phyloP scores from a whole-genome alignment of 2,888 invertebrate species.

The Invenusta paracnida region DNA sequence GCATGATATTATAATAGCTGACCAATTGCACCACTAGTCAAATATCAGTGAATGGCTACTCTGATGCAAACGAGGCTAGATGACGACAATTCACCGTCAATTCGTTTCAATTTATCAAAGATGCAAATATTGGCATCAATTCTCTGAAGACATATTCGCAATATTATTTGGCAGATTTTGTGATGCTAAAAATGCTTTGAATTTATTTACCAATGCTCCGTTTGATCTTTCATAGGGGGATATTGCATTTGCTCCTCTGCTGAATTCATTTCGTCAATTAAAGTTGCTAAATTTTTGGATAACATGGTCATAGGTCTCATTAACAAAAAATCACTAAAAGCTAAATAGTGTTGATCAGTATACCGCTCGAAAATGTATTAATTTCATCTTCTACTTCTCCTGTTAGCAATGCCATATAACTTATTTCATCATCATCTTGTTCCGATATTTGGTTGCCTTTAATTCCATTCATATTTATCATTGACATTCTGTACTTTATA shows the following conservation, averaged over 20 bases:
- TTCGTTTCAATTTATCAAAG: not conserved
- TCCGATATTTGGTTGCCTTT: not conserved
- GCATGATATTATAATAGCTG: not conserved
- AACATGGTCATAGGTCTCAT: too few relatives aligned
- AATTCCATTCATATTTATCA: not conserved
- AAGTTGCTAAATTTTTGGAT: not conserved
- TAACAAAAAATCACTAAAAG: not conserved
- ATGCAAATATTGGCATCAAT: not conserved
- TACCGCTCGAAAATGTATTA: not conserved
- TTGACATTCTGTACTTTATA: not conserved
- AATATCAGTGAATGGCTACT: not conserved
- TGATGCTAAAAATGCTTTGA: not conserved
- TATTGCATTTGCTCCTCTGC: not conserved
- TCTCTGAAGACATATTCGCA: not conserved
- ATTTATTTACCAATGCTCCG: not conserved
- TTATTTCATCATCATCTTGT: not conserved
- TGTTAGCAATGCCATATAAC: not conserved
- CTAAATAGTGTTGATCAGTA: not conserved
- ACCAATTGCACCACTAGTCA: not conserved
- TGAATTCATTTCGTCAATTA: not conserved
- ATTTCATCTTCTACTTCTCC: not conserved
- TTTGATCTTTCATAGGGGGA: not conserved
- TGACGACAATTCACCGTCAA: not conserved
- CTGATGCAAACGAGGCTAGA: not conserved
- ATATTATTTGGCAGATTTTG: not conserved